Evolutionary conservation across 2,797 vertebrate genomes (phyloP).

Genomic region (Helostoma temminkii): DNA sequence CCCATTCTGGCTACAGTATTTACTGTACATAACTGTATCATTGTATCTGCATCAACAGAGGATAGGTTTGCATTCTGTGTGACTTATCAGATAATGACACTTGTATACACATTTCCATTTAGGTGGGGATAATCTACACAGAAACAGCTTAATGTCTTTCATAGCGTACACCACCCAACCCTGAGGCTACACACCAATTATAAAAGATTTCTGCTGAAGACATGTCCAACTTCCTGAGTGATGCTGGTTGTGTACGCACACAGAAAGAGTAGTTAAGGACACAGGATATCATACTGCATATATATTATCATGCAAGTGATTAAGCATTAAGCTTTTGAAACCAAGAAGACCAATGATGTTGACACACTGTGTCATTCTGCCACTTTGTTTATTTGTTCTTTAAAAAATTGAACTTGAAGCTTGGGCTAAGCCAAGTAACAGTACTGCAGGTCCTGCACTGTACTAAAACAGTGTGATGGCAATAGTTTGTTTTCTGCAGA

Average conservation of each 20-base stretch:
- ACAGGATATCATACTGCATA: not conserved
- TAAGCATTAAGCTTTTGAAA: too few relatives aligned
- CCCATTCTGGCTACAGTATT: not conserved
- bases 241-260: not conserved
- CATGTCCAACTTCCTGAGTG: not conserved
- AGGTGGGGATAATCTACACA: slow-evolving; percentile 34
- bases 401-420: not conserved
- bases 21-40: slow-evolving; percentile 11
- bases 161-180: not conserved
- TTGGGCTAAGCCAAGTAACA: not conserved
- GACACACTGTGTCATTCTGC: not conserved
- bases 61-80: slow-evolving; percentile 16
- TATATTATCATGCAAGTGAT: not conserved
- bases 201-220: not conserved
- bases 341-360: not conserved
- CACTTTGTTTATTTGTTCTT: not conserved
- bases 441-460: too few relatives aligned
- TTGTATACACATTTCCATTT: slow-evolving; percentile 11
- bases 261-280: slow-evolving; percentile 19
- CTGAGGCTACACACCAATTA: slow-evolving; percentile 14
- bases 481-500: too few relatives aligned
- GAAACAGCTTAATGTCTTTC: slow-evolving; percentile 2
- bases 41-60: slow-evolving; percentile 13
- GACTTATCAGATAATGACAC: slow-evolving; percentile 44
- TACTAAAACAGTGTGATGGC: too few relatives aligned